phyloP scores from a whole-genome alignment of 2,113 vertebrate genomes.

The Grantiella picta region DNA sequence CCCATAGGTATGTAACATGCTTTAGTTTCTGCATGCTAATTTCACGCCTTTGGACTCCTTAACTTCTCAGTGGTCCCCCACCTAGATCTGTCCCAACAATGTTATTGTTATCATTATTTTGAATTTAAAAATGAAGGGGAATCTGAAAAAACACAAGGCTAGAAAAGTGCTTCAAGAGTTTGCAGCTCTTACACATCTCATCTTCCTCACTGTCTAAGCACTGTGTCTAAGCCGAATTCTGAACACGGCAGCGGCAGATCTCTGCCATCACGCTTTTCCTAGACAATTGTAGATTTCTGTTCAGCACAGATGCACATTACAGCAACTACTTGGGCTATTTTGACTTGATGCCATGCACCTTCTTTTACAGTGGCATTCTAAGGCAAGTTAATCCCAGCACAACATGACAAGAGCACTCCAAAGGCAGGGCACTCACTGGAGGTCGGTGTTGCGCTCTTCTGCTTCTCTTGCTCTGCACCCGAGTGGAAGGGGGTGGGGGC shows the following conservation, averaged over 20 bases:
- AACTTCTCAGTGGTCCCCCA: background rate
- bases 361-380: background rate
- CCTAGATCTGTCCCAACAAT: background rate
- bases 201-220: background rate
- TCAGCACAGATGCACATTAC: background rate
- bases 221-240: background rate
- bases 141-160: background rate
- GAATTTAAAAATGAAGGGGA: background rate
- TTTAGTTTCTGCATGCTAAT: background rate
- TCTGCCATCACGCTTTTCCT: fast-evolving
- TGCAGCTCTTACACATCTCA: background rate
- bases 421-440: fast-evolving
- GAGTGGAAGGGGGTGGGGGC: background rate
- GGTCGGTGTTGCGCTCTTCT: background rate
- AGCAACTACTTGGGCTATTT: background rate
- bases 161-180: background rate
- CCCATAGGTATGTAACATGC: background rate
- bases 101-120: background rate
- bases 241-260: background rate
- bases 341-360: background rate
- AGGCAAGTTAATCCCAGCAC: background rate
- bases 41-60: background rate
- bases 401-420: background rate
- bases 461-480: background rate
- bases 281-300: background rate